Evolutionary conservation across 2,888 invertebrate genomes (phyloP).

Genomic region (Hydroisotoma schaefferi): DNA sequence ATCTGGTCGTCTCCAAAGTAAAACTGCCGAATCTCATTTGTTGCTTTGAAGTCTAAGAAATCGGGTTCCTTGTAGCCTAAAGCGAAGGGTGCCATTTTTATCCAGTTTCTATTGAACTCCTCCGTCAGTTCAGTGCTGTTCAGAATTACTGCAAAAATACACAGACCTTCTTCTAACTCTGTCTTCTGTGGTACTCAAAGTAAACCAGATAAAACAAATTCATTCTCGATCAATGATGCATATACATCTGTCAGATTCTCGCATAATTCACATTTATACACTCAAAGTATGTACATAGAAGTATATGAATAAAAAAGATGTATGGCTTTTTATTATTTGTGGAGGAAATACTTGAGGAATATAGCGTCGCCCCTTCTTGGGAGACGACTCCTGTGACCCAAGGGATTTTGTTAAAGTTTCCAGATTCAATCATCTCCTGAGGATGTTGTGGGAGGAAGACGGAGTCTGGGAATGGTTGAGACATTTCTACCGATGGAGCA

Average conservation of each 20-base stretch:
- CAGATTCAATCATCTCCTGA: conserved; percentile 23
- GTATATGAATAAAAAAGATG: not conserved
- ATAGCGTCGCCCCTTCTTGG: conserved; percentile 36
- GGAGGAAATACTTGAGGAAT: conserved; percentile 32
- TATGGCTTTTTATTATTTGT: not conserved
- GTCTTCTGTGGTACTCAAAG: too few relatives aligned
- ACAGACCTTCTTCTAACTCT: too few relatives aligned
- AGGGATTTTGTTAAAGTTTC: conserved; percentile 36
- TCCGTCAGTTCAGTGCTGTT: conserved; percentile 39
- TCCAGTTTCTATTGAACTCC: conserved; percentile 40
- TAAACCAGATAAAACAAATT: too few relatives aligned
- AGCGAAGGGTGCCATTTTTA: conserved; percentile 38
- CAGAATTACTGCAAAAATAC: conserved; percentile 32
- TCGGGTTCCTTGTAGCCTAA: conserved; percentile 28
- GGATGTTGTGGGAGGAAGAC: conserved; percentile 40
- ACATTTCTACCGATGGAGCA: conserved; percentile 39
- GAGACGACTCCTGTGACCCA: conserved; percentile 39
- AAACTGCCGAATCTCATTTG: conserved; percentile 28
- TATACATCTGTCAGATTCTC: too few relatives aligned
- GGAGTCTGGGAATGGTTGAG: conserved; percentile 13
- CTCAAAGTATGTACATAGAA: too few relatives aligned
- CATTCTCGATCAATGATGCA: too few relatives aligned
- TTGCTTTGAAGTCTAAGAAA: conserved; percentile 6
- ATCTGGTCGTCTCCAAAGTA: conserved; percentile 35
- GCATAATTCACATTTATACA: too few relatives aligned